phyloP scores from a whole-genome alignment of 2,888 invertebrate genomes.

The Blastobasis adustella region DNA sequence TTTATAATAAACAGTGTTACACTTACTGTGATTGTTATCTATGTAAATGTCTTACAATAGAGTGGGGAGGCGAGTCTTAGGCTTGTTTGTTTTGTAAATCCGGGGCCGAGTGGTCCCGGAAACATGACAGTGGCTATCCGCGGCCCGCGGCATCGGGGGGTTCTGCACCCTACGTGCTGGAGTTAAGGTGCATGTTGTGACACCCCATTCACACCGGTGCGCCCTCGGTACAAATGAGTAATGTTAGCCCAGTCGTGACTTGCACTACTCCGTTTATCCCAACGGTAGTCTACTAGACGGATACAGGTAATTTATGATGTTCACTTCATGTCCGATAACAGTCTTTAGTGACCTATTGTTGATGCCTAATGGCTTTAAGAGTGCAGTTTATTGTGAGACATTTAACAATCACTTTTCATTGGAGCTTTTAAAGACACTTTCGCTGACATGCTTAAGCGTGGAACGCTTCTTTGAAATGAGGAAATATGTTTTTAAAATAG shows the following conservation, averaged over 20 bases:
- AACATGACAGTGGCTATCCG: slow-evolving; percentile 36
- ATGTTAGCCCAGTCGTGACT: slow-evolving; percentile 48
- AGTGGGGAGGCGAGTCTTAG: not conserved
- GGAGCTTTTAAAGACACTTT: slow-evolving; percentile 3
- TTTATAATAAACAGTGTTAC: not conserved
- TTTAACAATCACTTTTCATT: not conserved
- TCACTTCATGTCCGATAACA: slow-evolving; percentile 21
- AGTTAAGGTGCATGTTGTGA: too few relatives aligned
- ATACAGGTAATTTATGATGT: slow-evolving; percentile 34
- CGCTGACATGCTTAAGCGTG: not conserved
- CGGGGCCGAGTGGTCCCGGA: slow-evolving; percentile 25
- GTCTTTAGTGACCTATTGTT: slow-evolving; percentile 27
- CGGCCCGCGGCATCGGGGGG: too few relatives aligned
- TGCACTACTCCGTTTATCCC: slow-evolving; percentile 49
- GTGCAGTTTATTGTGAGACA: slow-evolving; percentile 4
- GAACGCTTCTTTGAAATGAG: too few relatives aligned
- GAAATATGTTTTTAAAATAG: not conserved
- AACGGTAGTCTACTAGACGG: slow-evolving; percentile 18
- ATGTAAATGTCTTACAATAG: slow-evolving; percentile 5
- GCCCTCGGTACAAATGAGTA: slow-evolving; percentile 41
- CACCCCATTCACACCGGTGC: too few relatives aligned
- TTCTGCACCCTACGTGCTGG: too few relatives aligned
- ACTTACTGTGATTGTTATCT: slow-evolving; percentile 4
- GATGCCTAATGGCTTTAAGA: slow-evolving; percentile 11
- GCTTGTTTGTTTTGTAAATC: slow-evolving; percentile 10